Base-by-base conservation (phyloP, 2,797 vertebrate species). In the Eospalax fontanierii region DNA sequence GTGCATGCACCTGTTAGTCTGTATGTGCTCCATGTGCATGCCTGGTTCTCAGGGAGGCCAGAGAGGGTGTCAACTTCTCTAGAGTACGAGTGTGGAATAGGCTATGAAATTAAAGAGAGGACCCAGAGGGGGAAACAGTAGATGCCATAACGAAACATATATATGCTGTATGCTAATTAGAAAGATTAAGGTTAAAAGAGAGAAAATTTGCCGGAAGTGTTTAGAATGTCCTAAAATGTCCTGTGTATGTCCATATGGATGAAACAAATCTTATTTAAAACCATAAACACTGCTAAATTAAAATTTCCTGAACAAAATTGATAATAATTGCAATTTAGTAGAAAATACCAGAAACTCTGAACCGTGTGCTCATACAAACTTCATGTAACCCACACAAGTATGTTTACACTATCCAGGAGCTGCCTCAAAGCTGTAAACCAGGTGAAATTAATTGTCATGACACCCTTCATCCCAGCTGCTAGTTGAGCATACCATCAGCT, bases 281-380 rank as follows among this genome's bases (percentile, higher is more conserved):
- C 6, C 50, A 50, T 61, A 30, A 50, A 24, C 14, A 66, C 16
- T 70, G 71, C 4, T 80, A 79, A 93, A 68, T 63, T n/a, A 82
- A 68, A 93, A 50, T 16, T 86, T 85, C 15, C n/a, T 57, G n/a
- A 95, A 68, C 74, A 88, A 87, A 93, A 66, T 54, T 74, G 28
- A 61, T 89, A 30, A 79, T 76, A 86, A 73, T 87, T 71, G 38
- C 40, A 18, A 75, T 59, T 78, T 33, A 82, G 40, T 59, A 66
- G 79, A 85, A 71, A 19, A 1, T 57, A 71, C 46, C 71, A 59
- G 63, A 96, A 22, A 59, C 4, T 8, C 21, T 18, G 14, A 93
- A 63, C 46, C 38, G 33, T 35, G 40, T 10, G 11, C 26, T 54
- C 22, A 68, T 21, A 50, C 21, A 85, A 63, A 76, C 63, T 40